Evolutionary conservation across 1,140 invertebrate genomes (phyloP), one percentile per base, ranked within the genome.

Genomic region (Pteromalus puparum): DNA sequence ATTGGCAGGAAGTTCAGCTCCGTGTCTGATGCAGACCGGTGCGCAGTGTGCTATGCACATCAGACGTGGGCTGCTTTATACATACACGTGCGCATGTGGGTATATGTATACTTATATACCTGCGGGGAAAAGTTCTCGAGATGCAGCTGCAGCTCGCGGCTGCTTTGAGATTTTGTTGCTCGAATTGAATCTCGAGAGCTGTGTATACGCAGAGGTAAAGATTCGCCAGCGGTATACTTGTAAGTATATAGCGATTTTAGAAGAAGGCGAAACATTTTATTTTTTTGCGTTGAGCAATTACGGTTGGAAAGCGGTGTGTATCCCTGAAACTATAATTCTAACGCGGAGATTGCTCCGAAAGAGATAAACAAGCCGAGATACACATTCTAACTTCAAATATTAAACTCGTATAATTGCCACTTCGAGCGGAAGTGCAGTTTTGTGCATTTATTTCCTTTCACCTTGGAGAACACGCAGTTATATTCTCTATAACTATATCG

Each of bases 1-100:
- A 76, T 72, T 81, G 78, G n/a, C 65, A 28, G 53, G 38, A 86
- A 86, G 65, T 65, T 42, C 78, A 68, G 13, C 18, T 24, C 46
- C 13, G 75, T 73, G 48, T 67, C 61, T 65, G 18, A 61, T 61
- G 53, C 68, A 28, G 77, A 67, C 30, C 81, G 67, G 30, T 42
- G 26, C 53, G 79, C 85, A 28, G 68, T 70, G 24, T 7, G n/a
- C 21, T n/a, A 24, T 6, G 68, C 68, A 28, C 7, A n/a, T n/a
- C n/a, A 26, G 68, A 70, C 53, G 53, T 61, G 5, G 53, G 53
- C 4, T 21, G 53, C 18, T 61, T 7, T 18, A 18, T 48, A 48
- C 15, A 48, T 48, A 48, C 15, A 48, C 10, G 15, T 48, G 15
- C 46, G 15, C 46, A 48, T 15, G 9, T 38, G 38, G 5, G 7